Base-by-base conservation (phyloP, 2,113 vertebrate genomes). In the Campylomormyrus numenius region DNA sequence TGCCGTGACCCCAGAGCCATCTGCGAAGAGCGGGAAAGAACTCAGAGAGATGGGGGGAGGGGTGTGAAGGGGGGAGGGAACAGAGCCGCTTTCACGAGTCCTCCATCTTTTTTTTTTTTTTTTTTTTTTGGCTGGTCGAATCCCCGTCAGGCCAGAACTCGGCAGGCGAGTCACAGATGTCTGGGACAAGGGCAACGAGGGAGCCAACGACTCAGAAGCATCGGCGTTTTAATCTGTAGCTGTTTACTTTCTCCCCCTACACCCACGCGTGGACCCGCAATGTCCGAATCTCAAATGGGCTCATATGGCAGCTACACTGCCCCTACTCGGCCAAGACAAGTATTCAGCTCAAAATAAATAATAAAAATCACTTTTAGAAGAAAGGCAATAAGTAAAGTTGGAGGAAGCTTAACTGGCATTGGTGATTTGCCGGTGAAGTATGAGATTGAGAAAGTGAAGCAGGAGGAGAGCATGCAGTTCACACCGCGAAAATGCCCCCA, bases 1-100 rank as follows among this genome's bases (percentile, higher is more conserved):
- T 85, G 92, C 92, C 93, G 89, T 89, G 93, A 94, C 93, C 94
- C 91, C 89, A 89, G 90, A 92, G 93, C 94, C 94, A 95, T 95
- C 95, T 95, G 94, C 89, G 56, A 86, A 91, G 91, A 88, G 84
- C 90, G 88, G 92, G 92, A 93, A 93, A 93, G 91, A 91, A 90
- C 92, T 94, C 90, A 89, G 45, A 88, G 91, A 94, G 94, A 95
- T 92, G 35, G 13, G 91, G 89, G 90, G 89, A 89, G 90, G 89
- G 89, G 90, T 89, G 91, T 24, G 88, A 91, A 94, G 90, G 49
- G 91, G 42, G 87, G 89, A 89, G 42, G 39, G 7, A 83, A 45
- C n/a, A 70, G 62, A 70, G n/a, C 62, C 10, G n/a, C 62, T 70
- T 70, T 31, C 10, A 31, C 9, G 3, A 70, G 10, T 13, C 62